Evolutionary conservation across 2,113 vertebrate species (phyloP).

Genomic region (Takifugu flavidus): DNA sequence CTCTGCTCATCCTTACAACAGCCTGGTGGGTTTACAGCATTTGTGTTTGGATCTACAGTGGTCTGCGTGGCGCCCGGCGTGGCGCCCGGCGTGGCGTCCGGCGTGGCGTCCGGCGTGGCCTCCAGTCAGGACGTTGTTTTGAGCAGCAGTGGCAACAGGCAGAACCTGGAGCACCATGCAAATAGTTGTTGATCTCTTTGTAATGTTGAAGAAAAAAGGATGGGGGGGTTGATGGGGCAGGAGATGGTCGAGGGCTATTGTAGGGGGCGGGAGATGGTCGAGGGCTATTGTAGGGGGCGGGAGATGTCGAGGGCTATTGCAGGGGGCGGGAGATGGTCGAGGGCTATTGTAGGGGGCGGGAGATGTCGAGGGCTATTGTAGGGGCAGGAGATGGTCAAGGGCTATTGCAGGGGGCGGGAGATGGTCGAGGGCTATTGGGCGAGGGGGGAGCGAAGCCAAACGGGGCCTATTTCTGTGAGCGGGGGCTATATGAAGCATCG

Average conservation of each 20-base stretch:
- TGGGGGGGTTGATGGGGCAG: too few species aligned
- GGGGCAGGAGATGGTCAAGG: neutral
- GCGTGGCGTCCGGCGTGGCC: too few species aligned
- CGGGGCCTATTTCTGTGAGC: constrained; percentile 22
- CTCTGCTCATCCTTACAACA: constrained; percentile 51
- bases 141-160: too few species aligned
- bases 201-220: constrained; percentile 32
- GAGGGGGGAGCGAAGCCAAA: constrained; percentile 16
- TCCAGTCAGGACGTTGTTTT: too few species aligned
- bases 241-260: constrained; percentile 3
- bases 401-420: constrained; percentile 13
- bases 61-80: too few species aligned
- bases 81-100: too few species aligned
- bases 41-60: too few species aligned
- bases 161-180: too few species aligned
- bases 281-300: constrained; percentile 14
- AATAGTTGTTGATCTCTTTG: constrained; percentile 20
- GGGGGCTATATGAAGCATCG: constrained; percentile 9
- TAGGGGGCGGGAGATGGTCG: constrained; percentile 21
- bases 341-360: constrained; percentile 2
- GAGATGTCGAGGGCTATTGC: constrained; percentile 34
- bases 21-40: constrained; percentile 29
- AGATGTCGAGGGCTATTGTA: constrained; percentile 1
- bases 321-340: neutral
- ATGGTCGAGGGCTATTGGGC: constrained; percentile 38